Conservation (phyloP, 1,140 invertebrate genomes). For the Zaprionus africanus region DNA sequence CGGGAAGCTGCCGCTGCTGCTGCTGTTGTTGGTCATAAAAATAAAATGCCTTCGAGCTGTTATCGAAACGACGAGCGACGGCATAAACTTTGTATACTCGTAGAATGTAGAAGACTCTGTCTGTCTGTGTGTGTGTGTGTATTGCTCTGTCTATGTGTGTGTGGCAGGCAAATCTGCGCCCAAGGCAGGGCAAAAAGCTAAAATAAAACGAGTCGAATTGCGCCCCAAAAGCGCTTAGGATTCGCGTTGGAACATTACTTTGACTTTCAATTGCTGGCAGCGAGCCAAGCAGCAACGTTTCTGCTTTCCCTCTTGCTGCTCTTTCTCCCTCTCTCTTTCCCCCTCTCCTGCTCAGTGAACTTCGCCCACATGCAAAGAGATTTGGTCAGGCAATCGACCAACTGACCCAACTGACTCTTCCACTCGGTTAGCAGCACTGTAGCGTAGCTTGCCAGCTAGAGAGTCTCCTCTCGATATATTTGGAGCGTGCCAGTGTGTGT, state of each 20-base stretch:
- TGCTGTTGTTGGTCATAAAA: slow-evolving; percentile 58
- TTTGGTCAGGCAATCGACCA: slow-evolving; percentile 29
- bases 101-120: neutral
- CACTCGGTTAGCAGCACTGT: slow-evolving; percentile 16
- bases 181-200: slow-evolving; percentile 25
- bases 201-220: slow-evolving; percentile 19
- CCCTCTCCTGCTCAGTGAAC: slow-evolving; percentile 32
- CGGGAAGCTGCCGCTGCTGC: slow-evolving; percentile 26
- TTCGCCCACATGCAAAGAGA: slow-evolving; percentile 59
- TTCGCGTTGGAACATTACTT: slow-evolving; percentile 39
- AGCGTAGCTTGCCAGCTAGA: slow-evolving; percentile 7
- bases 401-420: slow-evolving; percentile 24
- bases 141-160: neutral
- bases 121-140: neutral
- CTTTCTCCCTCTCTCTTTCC: neutral
- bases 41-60: slow-evolving; percentile 73
- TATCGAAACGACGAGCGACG: slow-evolving; percentile 62
- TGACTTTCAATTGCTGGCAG: slow-evolving; percentile 57
- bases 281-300: slow-evolving; percentile 24
- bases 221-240: slow-evolving; percentile 22
- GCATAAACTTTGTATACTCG: slow-evolving; percentile 57
- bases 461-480: slow-evolving; percentile 34
- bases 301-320: neutral
- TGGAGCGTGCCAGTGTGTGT: slow-evolving; percentile 45
- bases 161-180: slow-evolving; percentile 2